Percentiles rank a stretch among this genome's conserved stretches.
Evolutionary conservation across 2,113 vertebrate genomes (phyloP).

Genomic region (Phoenicopterus ruber): DNA sequence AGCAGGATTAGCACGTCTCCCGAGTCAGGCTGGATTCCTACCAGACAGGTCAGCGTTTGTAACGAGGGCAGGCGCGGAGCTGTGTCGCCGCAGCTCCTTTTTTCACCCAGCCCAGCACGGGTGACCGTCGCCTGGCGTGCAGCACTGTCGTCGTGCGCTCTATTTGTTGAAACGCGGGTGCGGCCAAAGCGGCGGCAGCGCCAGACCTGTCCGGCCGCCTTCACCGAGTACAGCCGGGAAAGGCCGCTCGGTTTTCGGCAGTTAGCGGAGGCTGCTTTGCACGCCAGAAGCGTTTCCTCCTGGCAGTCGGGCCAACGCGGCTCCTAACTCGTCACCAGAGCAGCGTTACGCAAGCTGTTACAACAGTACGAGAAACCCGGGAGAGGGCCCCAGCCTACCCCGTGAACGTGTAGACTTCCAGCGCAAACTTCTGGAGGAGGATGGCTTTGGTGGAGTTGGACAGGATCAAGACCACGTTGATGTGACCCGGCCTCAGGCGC

Average conservation of each 20-base stretch:
- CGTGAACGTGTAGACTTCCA: slow-evolving; percentile 94
- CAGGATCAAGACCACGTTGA: slow-evolving; percentile 96
- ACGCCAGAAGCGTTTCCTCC: accelerated
- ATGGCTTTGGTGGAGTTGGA: slow-evolving; percentile 87
- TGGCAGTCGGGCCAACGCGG: accelerated
- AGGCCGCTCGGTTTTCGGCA: accelerated
- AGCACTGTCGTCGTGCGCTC: accelerated
- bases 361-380: accelerated
- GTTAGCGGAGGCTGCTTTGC: accelerated
- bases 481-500: slow-evolving; percentile 90
- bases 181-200: neutral
- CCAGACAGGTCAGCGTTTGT: neutral
- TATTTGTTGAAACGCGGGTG: accelerated
- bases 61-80: neutral
- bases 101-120: no score
- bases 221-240: accelerated
- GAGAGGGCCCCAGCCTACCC: slow-evolving; percentile 73
- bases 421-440: slow-evolving; percentile 93
- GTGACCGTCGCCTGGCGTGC: accelerated
- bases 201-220: neutral
- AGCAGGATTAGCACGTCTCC: neutral
- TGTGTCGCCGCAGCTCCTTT: neutral
- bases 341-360: neutral
- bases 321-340: neutral
- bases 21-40: accelerated